phyloP scores from a whole-genome alignment of 2,113 vertebrate genomes.

The Anguilla rostrata region DNA sequence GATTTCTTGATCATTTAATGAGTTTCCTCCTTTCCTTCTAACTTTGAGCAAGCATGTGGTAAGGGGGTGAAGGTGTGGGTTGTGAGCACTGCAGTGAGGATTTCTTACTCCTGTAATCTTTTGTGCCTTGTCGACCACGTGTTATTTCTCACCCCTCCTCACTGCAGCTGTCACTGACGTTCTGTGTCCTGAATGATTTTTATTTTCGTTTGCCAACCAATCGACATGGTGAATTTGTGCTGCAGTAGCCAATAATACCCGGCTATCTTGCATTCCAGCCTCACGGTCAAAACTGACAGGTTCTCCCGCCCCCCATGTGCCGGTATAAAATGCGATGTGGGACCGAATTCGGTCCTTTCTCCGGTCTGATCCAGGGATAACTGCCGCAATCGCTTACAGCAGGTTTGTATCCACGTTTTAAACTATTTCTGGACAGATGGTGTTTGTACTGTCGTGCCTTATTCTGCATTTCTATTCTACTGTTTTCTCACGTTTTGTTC shows the following conservation, averaged over 20 bases:
- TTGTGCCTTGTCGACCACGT: slow-evolving; percentile 55
- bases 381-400: slow-evolving; percentile 5
- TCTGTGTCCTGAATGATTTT: slow-evolving; percentile 31
- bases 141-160: slow-evolving; percentile 18
- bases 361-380: slow-evolving; percentile 43
- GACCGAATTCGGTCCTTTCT: slow-evolving; percentile 63
- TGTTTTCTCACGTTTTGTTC: too few species aligned
- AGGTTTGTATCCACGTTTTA: slow-evolving; percentile 24
- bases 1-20: slow-evolving; percentile 29
- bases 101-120: not conserved
- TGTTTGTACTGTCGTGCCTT: not conserved
- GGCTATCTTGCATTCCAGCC: slow-evolving; percentile 40
- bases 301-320: slow-evolving; percentile 39
- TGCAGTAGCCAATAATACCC: slow-evolving; percentile 60
- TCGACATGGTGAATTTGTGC: slow-evolving; percentile 37
- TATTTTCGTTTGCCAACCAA: slow-evolving; percentile 45
- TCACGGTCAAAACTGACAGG: slow-evolving; percentile 38
- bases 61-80: not conserved
- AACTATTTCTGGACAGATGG: not conserved
- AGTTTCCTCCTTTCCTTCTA: slow-evolving; percentile 22
- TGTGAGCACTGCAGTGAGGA: too few species aligned
- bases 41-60: not conserved
- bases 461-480: too few species aligned
- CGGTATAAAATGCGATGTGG: slow-evolving; percentile 61
- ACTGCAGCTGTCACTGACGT: not conserved